Conservation (phyloP, 1,140 invertebrate genomes). For the Cyrtorhinus lividipennis region DNA sequence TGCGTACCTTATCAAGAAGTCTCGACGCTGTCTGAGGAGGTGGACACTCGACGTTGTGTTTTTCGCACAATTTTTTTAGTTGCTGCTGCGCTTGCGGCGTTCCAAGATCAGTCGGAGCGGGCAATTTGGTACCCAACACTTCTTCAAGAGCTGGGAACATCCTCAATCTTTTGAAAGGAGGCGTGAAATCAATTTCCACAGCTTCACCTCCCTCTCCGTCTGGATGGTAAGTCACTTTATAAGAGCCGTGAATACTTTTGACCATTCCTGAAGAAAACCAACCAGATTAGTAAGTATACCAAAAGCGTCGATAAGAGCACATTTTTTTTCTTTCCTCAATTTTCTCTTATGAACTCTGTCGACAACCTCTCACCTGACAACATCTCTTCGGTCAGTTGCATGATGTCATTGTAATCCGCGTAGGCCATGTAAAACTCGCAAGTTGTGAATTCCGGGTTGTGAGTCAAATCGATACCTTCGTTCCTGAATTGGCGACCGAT, state of each 20-base stretch:
- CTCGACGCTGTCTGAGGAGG: constrained; percentile 80
- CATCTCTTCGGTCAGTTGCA: constrained; percentile 81
- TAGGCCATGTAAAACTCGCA: constrained; percentile 99
- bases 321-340: no score
- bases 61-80: constrained; percentile 67
- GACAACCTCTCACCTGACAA: constrained; percentile 50
- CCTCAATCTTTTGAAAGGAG: constrained; percentile 81
- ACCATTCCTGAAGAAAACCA: constrained; percentile 44
- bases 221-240: constrained; percentile 80
- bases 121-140: constrained; percentile 67
- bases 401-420: constrained; percentile 95
- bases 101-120: constrained; percentile 49
- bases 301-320: no score
- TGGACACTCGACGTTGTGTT: constrained; percentile 83
- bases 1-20: constrained; percentile 88
- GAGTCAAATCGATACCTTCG: constrained; percentile 96
- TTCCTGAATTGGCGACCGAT: constrained; percentile 96
- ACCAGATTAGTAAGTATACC: constrained; percentile 16
- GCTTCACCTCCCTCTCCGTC: constrained; percentile 64
- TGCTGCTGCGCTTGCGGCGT: constrained; percentile 53
- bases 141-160: constrained; percentile 89
- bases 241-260: constrained; percentile 46
- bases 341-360: no score
- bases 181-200: constrained; percentile 90
- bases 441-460: constrained; percentile 98